Evolutionary conservation across 2,797 vertebrate species (phyloP), one percentile per base, ranked within the genome.

Genomic region (Microtus agrestis): DNA sequence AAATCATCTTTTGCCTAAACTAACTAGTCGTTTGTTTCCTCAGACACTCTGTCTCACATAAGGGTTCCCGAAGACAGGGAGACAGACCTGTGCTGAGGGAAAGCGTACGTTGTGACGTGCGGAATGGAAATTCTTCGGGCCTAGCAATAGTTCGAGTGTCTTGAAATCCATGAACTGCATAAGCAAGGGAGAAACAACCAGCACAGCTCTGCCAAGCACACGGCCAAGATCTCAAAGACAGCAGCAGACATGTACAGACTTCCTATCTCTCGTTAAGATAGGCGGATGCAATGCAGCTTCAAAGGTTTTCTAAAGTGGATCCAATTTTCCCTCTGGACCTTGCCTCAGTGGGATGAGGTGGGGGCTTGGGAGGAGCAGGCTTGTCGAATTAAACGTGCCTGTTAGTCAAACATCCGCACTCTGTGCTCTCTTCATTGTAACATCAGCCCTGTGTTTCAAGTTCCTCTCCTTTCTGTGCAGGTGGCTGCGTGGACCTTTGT

Each of bases 151-250:
- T 74, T 54, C 40, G 46, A n/a, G 40, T 48, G 76, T 2, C 67
- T 74, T 78, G 19, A 59, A 86, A 89, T 73, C 61, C 54, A 54
- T 15, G 78, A 93, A 67, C 51, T 88, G n/a, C 31, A 88, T 59
- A 90, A 90, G 61, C 34, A 94, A 71, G n/a, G 81, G 34, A 37
- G 25, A 76, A 93, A 78, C 69, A 88, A 46, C 19, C 23, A 40
- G 51, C 43, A 40, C 12, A 48, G 43, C 61, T 59, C 61, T 85
- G 80, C 43, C 59, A 69, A 77, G 43, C 80, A 61, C 46, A 40
- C 2, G 61, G 34, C 1, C 14, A 61, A 48, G 34, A 5, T 67
- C 56, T 76, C 73, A 4, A 71, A 40, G 21, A 9, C 21, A 11
- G 48, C 80, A 79, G 31, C 0, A n/a, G 43, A 25, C 14, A 8